Conservation (phyloP, 2,113 vertebrate genomes). For the Sylvilagus bachmani region DNA sequence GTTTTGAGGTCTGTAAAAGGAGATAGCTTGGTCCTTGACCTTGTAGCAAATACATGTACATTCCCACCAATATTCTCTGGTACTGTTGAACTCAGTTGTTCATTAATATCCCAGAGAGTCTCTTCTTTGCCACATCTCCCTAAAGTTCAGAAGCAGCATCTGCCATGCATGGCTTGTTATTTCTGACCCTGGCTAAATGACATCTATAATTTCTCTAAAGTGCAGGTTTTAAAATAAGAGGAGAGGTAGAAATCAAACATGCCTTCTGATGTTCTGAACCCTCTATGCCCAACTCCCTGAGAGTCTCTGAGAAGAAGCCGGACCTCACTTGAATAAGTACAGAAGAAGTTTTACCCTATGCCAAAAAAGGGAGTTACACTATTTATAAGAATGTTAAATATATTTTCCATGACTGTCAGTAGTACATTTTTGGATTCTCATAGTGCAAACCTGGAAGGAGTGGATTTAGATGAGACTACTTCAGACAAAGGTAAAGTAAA, state of each 20-base stretch:
- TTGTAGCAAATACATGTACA: not conserved
- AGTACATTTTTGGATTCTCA: constrained; percentile 77
- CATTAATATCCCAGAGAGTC: not conserved
- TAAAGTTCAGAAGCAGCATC: not conserved
- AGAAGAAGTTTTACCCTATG: constrained; percentile 73
- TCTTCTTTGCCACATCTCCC: not conserved
- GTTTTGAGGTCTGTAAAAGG: not conserved
- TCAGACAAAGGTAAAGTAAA: constrained; percentile 67
- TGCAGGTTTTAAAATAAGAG: not conserved
- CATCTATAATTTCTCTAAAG: not conserved
- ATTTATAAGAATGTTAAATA: constrained; percentile 84
- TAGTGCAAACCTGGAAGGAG: constrained; percentile 72
- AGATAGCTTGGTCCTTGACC: not conserved
- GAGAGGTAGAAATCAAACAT: not conserved
- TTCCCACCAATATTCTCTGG: not conserved
- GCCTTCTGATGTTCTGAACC: not conserved
- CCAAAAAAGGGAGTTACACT: constrained; percentile 83
- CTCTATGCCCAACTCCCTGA: constrained; percentile 53
- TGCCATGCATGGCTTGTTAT: not conserved
- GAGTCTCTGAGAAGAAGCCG: constrained; percentile 77
- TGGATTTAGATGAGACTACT: constrained; percentile 78
- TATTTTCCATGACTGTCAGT: constrained; percentile 84
- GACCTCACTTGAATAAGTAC: constrained; percentile 79
- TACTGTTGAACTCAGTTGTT: not conserved
- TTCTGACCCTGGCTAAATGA: not conserved